phyloP scores from a whole-genome alignment of 2,888 invertebrate species.

The Proisotoma minuta region DNA sequence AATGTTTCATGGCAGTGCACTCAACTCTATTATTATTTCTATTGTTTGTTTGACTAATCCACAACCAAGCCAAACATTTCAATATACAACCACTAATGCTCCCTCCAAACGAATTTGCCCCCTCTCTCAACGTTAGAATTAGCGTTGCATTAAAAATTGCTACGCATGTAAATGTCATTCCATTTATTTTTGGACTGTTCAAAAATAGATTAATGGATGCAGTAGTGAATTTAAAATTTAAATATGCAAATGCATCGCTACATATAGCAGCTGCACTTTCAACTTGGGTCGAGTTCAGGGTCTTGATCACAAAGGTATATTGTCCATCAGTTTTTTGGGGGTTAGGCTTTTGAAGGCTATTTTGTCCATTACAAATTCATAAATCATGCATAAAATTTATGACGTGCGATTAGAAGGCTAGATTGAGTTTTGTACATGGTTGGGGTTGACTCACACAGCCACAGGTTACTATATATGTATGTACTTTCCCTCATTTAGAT shows the following conservation, averaged over 20 bases:
- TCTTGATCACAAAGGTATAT: not conserved
- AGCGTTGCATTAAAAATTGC: no score
- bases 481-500: no score
- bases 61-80: no score
- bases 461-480: no score
- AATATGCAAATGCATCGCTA: not conserved
- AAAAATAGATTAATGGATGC: not conserved
- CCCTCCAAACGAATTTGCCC: no score
- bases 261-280: not conserved
- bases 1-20: not conserved
- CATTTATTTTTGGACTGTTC: not conserved
- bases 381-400: conserved; percentile 20
- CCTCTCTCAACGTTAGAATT: no score
- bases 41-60: not conserved
- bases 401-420: conserved; percentile 11
- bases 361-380: conserved; percentile 13
- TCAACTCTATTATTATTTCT: not conserved
- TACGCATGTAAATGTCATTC: not conserved
- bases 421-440: no score
- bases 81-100: no score
- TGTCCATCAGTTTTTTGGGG: not conserved
- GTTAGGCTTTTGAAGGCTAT: not conserved
- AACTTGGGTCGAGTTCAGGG: no score
- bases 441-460: not conserved
- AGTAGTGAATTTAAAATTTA: not conserved